Conservation (phyloP, 2,888 invertebrate species). For the Campopleginae sp. region DNA sequence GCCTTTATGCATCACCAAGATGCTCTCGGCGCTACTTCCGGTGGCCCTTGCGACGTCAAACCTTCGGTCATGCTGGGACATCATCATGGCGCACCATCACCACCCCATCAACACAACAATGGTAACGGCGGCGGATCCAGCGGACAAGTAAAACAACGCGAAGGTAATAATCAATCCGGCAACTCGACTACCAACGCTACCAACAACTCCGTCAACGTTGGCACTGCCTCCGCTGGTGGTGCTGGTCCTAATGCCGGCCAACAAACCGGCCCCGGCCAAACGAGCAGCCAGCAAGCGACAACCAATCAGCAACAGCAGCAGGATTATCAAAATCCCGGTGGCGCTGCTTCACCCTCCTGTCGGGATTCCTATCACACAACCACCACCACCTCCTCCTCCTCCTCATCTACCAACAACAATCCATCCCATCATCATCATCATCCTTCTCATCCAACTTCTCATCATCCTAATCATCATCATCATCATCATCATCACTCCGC, state of each 20-base stretch:
- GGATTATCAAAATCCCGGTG: slow-evolving; percentile 74
- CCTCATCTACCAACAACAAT: slow-evolving; percentile 62
- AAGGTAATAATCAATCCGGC: slow-evolving; percentile 82
- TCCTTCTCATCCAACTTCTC: slow-evolving; percentile 75
- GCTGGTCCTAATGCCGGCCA: slow-evolving; percentile 69
- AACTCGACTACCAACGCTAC: slow-evolving; percentile 67
- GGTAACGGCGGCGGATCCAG: slow-evolving; percentile 85
- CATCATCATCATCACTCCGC: slow-evolving; percentile 76
- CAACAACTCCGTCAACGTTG: slow-evolving; percentile 71
- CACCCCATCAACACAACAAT: slow-evolving; percentile 86
- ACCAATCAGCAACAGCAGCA: slow-evolving; percentile 78
- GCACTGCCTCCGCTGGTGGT: slow-evolving; percentile 62
- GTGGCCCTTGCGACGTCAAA: slow-evolving; percentile 88
- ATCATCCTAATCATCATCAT: slow-evolving; percentile 75
- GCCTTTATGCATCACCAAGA: slow-evolving; percentile 94
- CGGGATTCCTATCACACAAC: slow-evolving; percentile 79
- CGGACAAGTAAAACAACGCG: slow-evolving; percentile 83
- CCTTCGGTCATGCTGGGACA: slow-evolving; percentile 85
- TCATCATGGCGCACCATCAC: slow-evolving; percentile 83
- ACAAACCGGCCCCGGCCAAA: slow-evolving; percentile 68
- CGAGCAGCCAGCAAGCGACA: slow-evolving; percentile 77
- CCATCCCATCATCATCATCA: slow-evolving; percentile 73
- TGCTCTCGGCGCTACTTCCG: slow-evolving; percentile 82
- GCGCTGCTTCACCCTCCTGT: slow-evolving; percentile 79
- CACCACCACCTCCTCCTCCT: slow-evolving; percentile 75